Evolutionary conservation across 1,140 invertebrate genomes (phyloP), one percentile per base, ranked within the genome.

Genomic region (Kradibia gibbosae): DNA sequence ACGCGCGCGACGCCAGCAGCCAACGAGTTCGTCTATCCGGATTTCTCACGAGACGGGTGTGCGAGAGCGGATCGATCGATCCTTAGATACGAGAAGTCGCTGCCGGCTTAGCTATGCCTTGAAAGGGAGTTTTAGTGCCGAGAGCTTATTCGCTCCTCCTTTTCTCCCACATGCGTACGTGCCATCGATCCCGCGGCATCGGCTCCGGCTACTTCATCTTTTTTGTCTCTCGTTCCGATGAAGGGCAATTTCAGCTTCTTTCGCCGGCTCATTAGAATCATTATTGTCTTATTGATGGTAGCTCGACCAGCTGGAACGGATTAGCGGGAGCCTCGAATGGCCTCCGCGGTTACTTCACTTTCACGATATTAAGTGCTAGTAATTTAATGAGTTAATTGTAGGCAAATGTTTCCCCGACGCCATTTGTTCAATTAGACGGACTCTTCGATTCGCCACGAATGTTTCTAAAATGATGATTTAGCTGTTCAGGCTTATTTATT

Each of bases 61-160:
- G 31, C 62, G 36, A 8, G 39, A 60, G 28, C 5, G 34, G 28
- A 28, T 71, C 77, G 53, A 48, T 80, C 70, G 67, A 72, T 80
- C 70, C 34, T 8, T 42, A 3, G 1, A 8, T 8, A 57, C 17
- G 28, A 13, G 15, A 20, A 22, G 45, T 28, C 20, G 15, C 34
- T 17, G 50, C 50, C 25, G n/a, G n/a, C n/a, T n/a, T n/a, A 34
- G 25, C 3, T 55, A 31, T 36, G 57, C 20, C 76, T 39, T 70
- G 62, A 79, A 79, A 72, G 50, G 76, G 76, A 34, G n/a, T 39
- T 65, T 67, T 67, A n/a, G n/a, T 11, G 5, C 31, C 55, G 39
- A 60, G 36, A 13, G 13, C 65, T 62, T 13, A 3, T 5, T 13
- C 13, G 60, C 10, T 25, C 4, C 25, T 10, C n/a, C 28, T 25